These are phyloP conservation scores for Pitta sordida DNA, from an alignment of 2,113 vertebrate genomes.

Conservation along the genomic window DNA sequence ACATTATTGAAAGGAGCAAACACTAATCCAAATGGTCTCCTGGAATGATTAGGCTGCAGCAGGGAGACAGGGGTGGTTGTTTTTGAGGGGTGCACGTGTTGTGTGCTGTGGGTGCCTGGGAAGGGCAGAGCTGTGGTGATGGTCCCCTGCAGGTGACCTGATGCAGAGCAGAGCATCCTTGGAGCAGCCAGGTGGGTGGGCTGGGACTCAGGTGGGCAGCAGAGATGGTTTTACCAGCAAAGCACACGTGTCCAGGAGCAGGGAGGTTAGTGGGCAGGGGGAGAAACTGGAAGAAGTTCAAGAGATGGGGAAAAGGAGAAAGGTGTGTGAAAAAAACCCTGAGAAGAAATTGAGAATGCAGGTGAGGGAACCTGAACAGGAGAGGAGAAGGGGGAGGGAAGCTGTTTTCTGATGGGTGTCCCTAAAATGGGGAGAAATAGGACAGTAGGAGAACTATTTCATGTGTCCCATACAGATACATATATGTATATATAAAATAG, in stretches of 20 bases:
- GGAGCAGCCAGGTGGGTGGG: accelerated
- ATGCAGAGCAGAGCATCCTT: not conserved
- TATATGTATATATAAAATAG: not conserved
- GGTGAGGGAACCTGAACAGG: not conserved
- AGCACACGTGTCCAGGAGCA: accelerated
- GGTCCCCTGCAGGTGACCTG: not conserved
- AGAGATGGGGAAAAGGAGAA: not conserved
- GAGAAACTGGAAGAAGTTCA: not conserved
- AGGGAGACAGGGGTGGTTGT: not conserved
- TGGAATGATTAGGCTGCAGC: not conserved
- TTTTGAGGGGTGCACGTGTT: not conserved
- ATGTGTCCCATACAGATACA: accelerated
- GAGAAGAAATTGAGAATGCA: not conserved
- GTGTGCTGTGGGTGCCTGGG: not conserved
- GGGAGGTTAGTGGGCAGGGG: not conserved
- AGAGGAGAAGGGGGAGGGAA: not conserved
- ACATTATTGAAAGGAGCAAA: not conserved
- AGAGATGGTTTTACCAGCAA: not conserved
- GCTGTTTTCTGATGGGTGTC: not conserved
- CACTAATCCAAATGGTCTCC: not conserved
- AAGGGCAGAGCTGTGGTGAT: not conserved
- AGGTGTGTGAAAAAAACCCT: not conserved
- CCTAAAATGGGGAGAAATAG: not conserved
- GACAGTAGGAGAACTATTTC: not conserved
- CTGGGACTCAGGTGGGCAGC: not conserved